A percentile compares a stretch with the other conserved stretches of the same genome.
Conservation (phyloP, 2,797 vertebrate genomes). For the Acipenser oxyrinchus region DNA sequence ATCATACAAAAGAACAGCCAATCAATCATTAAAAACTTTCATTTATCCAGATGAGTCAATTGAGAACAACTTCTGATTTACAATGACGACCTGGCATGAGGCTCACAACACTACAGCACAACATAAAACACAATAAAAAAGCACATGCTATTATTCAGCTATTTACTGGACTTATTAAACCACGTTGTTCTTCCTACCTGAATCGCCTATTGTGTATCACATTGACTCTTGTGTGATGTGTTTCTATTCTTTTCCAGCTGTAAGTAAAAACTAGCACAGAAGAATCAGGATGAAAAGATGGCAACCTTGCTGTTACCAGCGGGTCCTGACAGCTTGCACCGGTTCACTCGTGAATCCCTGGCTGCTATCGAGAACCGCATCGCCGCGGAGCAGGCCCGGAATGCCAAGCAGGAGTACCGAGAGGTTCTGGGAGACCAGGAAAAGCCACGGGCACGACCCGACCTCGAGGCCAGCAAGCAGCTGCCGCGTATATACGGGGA, state of each 20-base stretch:
- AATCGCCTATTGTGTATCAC: no score
- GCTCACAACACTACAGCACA: no score
- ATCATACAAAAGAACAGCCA: no score
- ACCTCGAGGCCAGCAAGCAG: slow-evolving; percentile 91
- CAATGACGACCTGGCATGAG: no score
- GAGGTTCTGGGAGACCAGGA: slow-evolving; percentile 58
- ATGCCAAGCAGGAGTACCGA: slow-evolving; percentile 62
- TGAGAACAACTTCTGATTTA: no score
- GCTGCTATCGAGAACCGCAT: slow-evolving; percentile 87
- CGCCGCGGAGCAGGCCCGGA: slow-evolving; percentile 73
- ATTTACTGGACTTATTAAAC: no score
- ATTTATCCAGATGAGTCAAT: no score
- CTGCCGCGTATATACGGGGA: slow-evolving; percentile 87
- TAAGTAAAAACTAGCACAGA: slow-evolving; percentile 74
- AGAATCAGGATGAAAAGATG: slow-evolving; percentile 99
- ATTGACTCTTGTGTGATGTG: neutral
- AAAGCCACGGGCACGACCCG: slow-evolving; percentile 65
- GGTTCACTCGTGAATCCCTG: slow-evolving; percentile 93
- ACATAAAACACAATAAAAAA: no score
- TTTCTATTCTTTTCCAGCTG: slow-evolving; percentile 49
- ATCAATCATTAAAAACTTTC: no score
- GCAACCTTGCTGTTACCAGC: slow-evolving; percentile 90
- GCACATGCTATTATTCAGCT: no score
- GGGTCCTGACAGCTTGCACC: slow-evolving; percentile 91
- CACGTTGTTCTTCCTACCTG: no score